These are phyloP conservation scores for Danio tinwini DNA, from an alignment of 2,797 vertebrate genomes.

Conservation along the genomic window DNA sequence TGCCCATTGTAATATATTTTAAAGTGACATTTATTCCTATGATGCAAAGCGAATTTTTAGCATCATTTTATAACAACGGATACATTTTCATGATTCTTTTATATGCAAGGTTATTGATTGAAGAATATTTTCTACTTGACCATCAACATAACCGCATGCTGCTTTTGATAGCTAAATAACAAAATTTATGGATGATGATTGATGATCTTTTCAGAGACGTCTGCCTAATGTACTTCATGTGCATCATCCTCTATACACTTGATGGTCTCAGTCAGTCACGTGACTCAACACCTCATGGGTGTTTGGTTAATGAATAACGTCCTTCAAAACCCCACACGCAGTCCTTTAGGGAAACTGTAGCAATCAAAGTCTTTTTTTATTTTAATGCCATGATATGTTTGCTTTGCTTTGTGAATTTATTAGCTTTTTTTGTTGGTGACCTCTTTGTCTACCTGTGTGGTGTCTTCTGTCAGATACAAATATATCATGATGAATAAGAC, in stretches of 20 bases:
- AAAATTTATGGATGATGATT: constrained; percentile 47
- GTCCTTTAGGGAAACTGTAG: neutral
- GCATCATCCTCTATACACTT: constrained; percentile 25
- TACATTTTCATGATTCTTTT: too few species aligned
- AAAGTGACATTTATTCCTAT: too few species aligned
- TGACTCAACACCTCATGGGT: constrained; percentile 8
- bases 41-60: too few species aligned
- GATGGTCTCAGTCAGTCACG: neutral
- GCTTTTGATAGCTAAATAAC: neutral
- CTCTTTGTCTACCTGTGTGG: constrained; percentile 10
- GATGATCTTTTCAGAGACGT: constrained; percentile 46
- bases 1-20: too few species aligned
- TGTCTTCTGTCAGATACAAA: constrained; percentile 27
- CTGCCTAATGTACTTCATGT: constrained; percentile 53
- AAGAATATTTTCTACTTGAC: neutral
- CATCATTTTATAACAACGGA: too few species aligned
- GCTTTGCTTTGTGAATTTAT: neutral
- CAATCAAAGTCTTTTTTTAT: constrained; percentile 15
- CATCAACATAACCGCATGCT: neutral
- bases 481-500: constrained; percentile 51
- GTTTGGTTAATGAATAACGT: constrained; percentile 6
- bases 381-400: neutral
- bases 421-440: neutral
- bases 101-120: neutral
- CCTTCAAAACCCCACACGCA: constrained; percentile 3